Evolutionary conservation across 2,113 vertebrate genomes (phyloP), one percentile per base, ranked within the genome.

Genomic region (Hydropotes inermis): DNA sequence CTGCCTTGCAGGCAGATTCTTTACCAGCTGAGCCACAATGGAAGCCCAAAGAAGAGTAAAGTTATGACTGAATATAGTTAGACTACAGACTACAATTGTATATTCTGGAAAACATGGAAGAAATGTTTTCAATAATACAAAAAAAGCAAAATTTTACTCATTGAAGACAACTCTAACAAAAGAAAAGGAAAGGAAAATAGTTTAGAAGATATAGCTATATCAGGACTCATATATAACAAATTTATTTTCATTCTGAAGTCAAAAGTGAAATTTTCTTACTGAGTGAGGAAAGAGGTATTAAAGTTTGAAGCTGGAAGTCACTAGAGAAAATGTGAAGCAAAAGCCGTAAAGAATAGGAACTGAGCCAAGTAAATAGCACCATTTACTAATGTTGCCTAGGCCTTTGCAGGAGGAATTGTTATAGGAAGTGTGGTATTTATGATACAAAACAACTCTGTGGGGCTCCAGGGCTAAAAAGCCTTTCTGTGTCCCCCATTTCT

Each of bases 1-100:
- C 19, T 2, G 0, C n/a, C 39, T 39, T 39, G 36, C 67, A 39
- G 67, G 19, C 5, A 0, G n/a, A 39, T 39, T 23, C 67, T 74
- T 25, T 25, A 39, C 67, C 36, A 74, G 19, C 67, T 74, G 11
- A 74, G 36, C 36, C 10, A 74, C 67, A 74, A 23, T 13, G 36
- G 67, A 74, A 74, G 67, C 67, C 36, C 67, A 74, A 25, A 74
- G 19, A 39, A 39, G 19, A 74, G 3, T n/a, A 58, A 89, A 39
- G 0, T 67, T 90, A 33, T 21, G 21, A 27, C n/a, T 50, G 7
- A 3, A 39, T 39, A 57, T 28, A 45, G 30, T 54, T 86, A 27
- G 57, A 64, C 58, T 78, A 50, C 10, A 79, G 21, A 90, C 5
- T 67, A 61, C 10, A 2, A 1, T 67, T 33, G 5, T n/a, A 4